Evolutionary conservation across 2,888 invertebrate species (phyloP).

Genomic region (Liopterus haemorrhoidalis): DNA sequence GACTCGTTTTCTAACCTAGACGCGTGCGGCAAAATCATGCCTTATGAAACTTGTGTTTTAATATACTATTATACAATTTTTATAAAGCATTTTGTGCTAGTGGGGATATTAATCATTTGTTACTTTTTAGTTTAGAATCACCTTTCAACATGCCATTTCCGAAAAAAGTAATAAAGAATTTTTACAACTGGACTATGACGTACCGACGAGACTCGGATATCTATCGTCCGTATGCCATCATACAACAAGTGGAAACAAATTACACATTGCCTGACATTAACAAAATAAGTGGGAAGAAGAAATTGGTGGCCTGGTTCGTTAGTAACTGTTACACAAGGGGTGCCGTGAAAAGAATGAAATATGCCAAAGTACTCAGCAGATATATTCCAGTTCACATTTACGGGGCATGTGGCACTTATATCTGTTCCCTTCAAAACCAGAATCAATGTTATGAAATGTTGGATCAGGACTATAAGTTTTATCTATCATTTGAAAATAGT

Average conservation of each 20-base stretch:
- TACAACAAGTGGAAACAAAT: slow-evolving; percentile 26
- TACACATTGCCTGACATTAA: slow-evolving; percentile 29
- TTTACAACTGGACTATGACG: slow-evolving; percentile 55
- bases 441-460: slow-evolving; percentile 45
- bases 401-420: slow-evolving; percentile 53
- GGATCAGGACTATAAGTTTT: slow-evolving; percentile 61
- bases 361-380: slow-evolving; percentile 49
- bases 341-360: slow-evolving; percentile 45
- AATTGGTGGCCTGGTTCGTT: slow-evolving; percentile 54
- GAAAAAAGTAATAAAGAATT: slow-evolving; percentile 27
- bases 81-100: too few relatives aligned
- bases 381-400: slow-evolving; percentile 58
- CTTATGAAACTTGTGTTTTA: too few relatives aligned
- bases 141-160: slow-evolving; percentile 9
- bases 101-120: too few relatives aligned
- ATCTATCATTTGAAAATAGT: slow-evolving; percentile 66
- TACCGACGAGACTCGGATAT: slow-evolving; percentile 47
- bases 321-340: slow-evolving; percentile 14
- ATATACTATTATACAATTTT: too few relatives aligned
- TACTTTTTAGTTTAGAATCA: slow-evolving; percentile 12
- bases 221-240: slow-evolving; percentile 43
- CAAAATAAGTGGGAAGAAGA: slow-evolving; percentile 41
- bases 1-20: too few relatives aligned
- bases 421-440: slow-evolving; percentile 35
- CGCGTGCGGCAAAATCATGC: too few relatives aligned